Evolutionary conservation across 2,888 invertebrate genomes (phyloP).

Genomic region (Emesis castigata): DNA sequence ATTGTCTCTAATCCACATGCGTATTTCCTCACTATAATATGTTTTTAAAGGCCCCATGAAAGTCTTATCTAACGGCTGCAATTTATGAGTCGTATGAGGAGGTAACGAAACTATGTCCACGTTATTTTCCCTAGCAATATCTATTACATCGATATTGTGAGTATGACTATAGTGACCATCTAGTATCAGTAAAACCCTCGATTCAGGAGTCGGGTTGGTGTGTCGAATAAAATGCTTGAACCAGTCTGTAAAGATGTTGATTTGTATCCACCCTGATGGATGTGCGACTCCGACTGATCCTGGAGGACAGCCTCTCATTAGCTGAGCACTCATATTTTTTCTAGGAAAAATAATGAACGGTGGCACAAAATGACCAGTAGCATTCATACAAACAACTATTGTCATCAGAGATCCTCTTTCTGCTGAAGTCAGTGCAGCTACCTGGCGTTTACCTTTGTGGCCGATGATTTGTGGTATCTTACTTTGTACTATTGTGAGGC

Average conservation of each 20-base stretch:
- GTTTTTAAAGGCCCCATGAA: slow-evolving; percentile 74
- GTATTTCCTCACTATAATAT: slow-evolving; percentile 64
- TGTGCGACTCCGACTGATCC: slow-evolving; percentile 37
- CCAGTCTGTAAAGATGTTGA: slow-evolving; percentile 56
- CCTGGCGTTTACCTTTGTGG: slow-evolving; percentile 37
- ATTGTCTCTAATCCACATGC: slow-evolving; percentile 25
- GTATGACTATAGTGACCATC: slow-evolving; percentile 72
- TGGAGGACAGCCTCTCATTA: slow-evolving; percentile 27
- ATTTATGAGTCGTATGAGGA: slow-evolving; percentile 72
- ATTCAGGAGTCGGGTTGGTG: slow-evolving; percentile 22
- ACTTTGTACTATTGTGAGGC: slow-evolving; percentile 60
- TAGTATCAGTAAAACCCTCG: slow-evolving; percentile 20
- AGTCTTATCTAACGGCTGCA: slow-evolving; percentile 73
- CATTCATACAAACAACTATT: slow-evolving; percentile 34
- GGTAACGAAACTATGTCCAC: slow-evolving; percentile 72
- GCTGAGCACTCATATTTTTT: slow-evolving; percentile 8
- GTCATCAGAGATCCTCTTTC: slow-evolving; percentile 68
- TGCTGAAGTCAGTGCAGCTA: slow-evolving; percentile 58
- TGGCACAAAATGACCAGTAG: slow-evolving; percentile 8
- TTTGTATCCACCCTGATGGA: slow-evolving; percentile 71
- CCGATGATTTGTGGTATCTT: slow-evolving; percentile 61
- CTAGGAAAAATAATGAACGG: neutral
- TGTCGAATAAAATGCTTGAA: slow-evolving; percentile 63
- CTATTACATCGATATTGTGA: slow-evolving; percentile 71
- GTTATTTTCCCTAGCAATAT: slow-evolving; percentile 71